Percentiles rank a stretch among this genome's conserved stretches.
Conservation (phyloP, 1,140 invertebrate species). For the Drosophila ananassae region DNA sequence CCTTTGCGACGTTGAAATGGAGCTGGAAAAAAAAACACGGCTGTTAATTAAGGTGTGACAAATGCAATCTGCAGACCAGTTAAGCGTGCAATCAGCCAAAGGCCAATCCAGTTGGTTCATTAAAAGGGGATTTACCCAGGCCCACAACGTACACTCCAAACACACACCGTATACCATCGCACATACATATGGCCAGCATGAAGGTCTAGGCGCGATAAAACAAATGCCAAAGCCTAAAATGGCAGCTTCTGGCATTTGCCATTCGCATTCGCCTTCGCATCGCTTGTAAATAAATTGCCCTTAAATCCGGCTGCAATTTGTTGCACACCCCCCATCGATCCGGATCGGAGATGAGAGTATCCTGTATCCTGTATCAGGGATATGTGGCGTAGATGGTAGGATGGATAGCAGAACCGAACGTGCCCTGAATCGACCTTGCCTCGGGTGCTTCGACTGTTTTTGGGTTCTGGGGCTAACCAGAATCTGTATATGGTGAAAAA, state of each 20-base stretch:
- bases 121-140: constrained; percentile 42
- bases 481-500: constrained; percentile 19
- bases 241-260: constrained; percentile 60
- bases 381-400: constrained; percentile 5
- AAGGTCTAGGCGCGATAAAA: constrained; percentile 49
- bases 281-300: constrained; percentile 51
- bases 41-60: constrained; percentile 72
- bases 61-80: constrained; percentile 55
- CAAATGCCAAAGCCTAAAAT: constrained; percentile 73
- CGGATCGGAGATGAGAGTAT: constrained; percentile 6
- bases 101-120: constrained; percentile 57
- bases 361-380: constrained; percentile 4
- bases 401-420: constrained; percentile 23
- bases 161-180: neutral
- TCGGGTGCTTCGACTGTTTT: neutral
- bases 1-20: constrained; percentile 33
- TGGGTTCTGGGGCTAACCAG: neutral
- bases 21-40: constrained; percentile 1
- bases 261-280: constrained; percentile 9
- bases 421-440: constrained; percentile 10
- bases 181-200: constrained; percentile 1
- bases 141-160: constrained; percentile 6
- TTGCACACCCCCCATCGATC: constrained; percentile 38
- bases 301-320: constrained; percentile 65
- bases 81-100: constrained; percentile 55